phyloP scores from a whole-genome alignment of 2,888 invertebrate species.

The Leucoptera coffeella region DNA sequence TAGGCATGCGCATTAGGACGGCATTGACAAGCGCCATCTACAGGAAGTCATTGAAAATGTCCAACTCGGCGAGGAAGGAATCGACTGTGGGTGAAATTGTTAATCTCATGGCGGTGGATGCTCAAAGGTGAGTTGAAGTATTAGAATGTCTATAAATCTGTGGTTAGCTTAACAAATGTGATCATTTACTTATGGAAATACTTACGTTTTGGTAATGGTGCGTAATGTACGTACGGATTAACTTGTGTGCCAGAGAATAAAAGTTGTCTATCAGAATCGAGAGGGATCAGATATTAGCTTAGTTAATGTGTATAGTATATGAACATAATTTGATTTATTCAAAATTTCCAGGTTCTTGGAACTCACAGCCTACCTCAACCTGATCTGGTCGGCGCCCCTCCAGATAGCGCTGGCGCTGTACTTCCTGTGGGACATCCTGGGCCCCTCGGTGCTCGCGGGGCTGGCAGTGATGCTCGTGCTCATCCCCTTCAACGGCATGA shows the following conservation, averaged over 20 bases:
- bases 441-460: conserved; percentile 87
- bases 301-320: too few species aligned
- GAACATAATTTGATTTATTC: too few species aligned
- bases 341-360: conserved; percentile 75
- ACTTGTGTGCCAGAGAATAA: too few species aligned
- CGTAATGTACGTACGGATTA: too few species aligned
- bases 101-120: conserved; percentile 88
- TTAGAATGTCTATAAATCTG: too few species aligned
- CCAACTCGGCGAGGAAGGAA: conserved; percentile 72
- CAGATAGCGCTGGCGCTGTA: conserved; percentile 82
- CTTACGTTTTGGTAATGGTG: too few species aligned
- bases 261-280: too few species aligned
- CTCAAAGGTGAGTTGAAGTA: conserved; percentile 60
- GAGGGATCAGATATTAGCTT: too few species aligned
- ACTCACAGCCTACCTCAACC: conserved; percentile 75
- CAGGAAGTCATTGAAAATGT: conserved; percentile 75
- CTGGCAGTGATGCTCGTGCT: conserved; percentile 89
- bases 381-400: conserved; percentile 87
- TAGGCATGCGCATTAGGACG: conserved; percentile 85
- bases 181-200: too few species aligned
- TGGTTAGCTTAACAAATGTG: too few species aligned
- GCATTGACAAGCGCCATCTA: conserved; percentile 87
- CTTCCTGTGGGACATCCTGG: conserved; percentile 78
- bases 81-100: conserved; percentile 89
- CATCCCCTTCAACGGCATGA: conserved; percentile 82